Conservation (phyloP, 2,797 vertebrate species). For the Melanogrammus aeglefinus region DNA sequence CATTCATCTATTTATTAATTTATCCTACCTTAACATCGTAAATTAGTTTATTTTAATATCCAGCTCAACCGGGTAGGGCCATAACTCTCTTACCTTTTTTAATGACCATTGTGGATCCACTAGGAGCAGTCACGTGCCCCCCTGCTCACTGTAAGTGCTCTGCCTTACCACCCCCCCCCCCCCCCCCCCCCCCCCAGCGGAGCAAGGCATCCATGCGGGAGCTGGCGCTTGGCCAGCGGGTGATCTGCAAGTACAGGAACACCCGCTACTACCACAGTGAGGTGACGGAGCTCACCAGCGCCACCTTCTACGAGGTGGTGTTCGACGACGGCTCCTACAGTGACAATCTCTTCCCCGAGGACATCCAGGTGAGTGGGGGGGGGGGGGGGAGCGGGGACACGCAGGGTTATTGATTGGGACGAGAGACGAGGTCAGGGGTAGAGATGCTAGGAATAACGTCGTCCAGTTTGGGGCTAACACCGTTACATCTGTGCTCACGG, state of each 20-base stretch:
- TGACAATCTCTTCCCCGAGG: slow-evolving; percentile 95
- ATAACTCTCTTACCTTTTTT: background rate
- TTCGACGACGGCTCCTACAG: slow-evolving; percentile 99
- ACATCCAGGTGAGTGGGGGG: slow-evolving; percentile 83
- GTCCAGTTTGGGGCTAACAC: too few species aligned
- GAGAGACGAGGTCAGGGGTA: too few species aligned
- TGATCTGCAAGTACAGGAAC: slow-evolving; percentile 95
- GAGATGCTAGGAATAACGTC: too few species aligned
- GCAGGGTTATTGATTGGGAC: too few species aligned
- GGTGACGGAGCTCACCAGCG: slow-evolving; percentile 86
- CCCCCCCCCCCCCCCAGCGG: slow-evolving; percentile 66
- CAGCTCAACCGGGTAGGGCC: background rate
- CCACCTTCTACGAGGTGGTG: slow-evolving; percentile 95
- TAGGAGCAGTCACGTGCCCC: background rate
- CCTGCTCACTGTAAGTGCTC: background rate
- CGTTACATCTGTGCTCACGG: background rate
- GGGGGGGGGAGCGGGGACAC: too few species aligned
- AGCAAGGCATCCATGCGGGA: slow-evolving; percentile 82
- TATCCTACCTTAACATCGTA: background rate
- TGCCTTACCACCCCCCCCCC: background rate
- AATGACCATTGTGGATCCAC: background rate
- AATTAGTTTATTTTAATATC: background rate
- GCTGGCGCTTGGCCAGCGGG: slow-evolving; percentile 83
- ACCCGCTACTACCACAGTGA: slow-evolving; percentile 97
- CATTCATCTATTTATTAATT: background rate